These are phyloP conservation scores for Trididemnum clinides DNA, from an alignment of 23 tunicate genomes.

Conservation along the genomic window DNA sequence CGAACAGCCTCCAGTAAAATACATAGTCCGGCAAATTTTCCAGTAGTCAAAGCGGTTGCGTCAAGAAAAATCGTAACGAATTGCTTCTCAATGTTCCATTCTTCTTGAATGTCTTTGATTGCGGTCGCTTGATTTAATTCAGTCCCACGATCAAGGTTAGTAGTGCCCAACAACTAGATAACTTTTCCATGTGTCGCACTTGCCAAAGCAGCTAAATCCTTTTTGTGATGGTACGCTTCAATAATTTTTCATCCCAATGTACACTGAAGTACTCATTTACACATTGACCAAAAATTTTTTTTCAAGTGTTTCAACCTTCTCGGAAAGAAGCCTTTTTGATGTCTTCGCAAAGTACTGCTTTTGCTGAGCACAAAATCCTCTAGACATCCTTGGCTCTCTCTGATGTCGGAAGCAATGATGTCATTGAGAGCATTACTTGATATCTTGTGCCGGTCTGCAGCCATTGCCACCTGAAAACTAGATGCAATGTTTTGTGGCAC, in stretches of 20 bases:
- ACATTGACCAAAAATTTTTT: constrained; percentile 1
- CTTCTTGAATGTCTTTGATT: constrained; percentile 12
- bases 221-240: neutral
- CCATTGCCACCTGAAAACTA: neutral
- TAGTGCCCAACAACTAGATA: neutral
- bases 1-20: constrained; percentile 4
- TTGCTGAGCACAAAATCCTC: constrained; percentile 4
- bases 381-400: neutral
- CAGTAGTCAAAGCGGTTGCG: neutral
- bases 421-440: constrained; percentile 7
- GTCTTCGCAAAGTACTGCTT: neutral
- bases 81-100: too few relatives aligned
- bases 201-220: neutral
- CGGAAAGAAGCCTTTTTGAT: neutral
- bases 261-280: neutral
- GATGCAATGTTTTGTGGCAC: constrained; percentile 18
- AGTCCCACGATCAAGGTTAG: neutral
- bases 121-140: neutral
- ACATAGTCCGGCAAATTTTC: neutral
- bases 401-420: neutral
- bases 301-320: neutral
- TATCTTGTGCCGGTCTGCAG: constrained; percentile 18
- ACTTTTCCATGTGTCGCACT: neutral
- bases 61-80: constrained; percentile 13
- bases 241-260: constrained; percentile 19